Percentiles rank a stretch among this genome's conserved stretches.
Conservation (phyloP, 2,888 invertebrate species). For the Euphydryas editha region DNA sequence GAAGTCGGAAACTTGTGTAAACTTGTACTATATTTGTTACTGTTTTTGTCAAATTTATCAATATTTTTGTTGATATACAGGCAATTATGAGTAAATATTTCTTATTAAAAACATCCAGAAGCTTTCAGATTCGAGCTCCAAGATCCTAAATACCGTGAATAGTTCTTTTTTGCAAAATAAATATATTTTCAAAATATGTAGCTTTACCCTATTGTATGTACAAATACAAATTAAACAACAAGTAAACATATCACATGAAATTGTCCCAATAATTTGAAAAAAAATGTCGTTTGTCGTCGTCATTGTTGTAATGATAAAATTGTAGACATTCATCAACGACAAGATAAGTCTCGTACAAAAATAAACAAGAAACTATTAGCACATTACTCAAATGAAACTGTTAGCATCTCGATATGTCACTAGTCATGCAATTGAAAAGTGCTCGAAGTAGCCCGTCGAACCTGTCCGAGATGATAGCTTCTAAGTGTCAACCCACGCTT, state of each 20-base stretch:
- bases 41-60: no score
- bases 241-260: not conserved
- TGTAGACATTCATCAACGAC: constrained; percentile 3
- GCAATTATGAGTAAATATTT: no score
- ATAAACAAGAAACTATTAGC: constrained; percentile 34
- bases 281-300: not conserved
- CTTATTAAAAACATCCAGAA: no score
- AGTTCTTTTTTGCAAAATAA: no score
- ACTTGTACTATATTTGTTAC: no score
- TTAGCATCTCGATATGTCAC: constrained; percentile 37
- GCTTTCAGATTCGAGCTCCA: no score
- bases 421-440: constrained; percentile 42
- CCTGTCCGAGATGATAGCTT: constrained; percentile 42
- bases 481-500: constrained; percentile 46
- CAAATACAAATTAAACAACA: not conserved
- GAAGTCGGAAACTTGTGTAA: no score
- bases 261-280: not conserved
- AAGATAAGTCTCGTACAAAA: constrained; percentile 21
- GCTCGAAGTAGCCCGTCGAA: constrained; percentile 48
- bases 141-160: no score
- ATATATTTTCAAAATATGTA: not conserved
- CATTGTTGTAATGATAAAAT: not conserved
- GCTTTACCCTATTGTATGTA: no score
- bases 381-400: constrained; percentile 34
- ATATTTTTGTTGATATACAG: no score